A percentile compares a stretch with the other conserved stretches of the same genome.
These are phyloP conservation scores for Prolemur simus DNA, from an alignment of 2,113 vertebrate genomes.

Conservation along the genomic window DNA sequence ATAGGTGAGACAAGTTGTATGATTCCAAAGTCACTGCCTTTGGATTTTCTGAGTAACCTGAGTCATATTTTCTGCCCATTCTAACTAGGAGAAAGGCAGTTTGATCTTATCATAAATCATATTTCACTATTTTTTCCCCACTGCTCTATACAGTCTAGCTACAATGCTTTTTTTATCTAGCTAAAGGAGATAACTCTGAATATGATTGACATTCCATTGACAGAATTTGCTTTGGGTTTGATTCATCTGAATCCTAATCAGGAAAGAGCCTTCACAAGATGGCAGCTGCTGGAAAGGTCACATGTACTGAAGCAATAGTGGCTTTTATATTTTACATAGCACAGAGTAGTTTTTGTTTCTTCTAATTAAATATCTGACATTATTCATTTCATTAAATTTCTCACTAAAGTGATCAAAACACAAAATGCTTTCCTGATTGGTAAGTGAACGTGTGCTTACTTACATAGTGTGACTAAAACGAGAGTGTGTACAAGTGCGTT, in stretches of 20 bases:
- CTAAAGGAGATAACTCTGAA: constrained; percentile 25
- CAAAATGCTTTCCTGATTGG: not conserved
- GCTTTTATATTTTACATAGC: not conserved
- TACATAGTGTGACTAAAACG: not conserved
- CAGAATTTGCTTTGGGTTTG: constrained; percentile 33
- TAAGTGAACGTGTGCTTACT: not conserved
- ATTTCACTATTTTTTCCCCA: not conserved
- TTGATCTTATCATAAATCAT: constrained; percentile 20
- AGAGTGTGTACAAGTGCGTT: not conserved
- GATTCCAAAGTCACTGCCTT: not conserved
- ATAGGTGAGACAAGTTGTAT: not conserved
- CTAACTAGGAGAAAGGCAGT: not conserved
- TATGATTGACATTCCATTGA: not conserved
- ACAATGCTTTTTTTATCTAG: not conserved
- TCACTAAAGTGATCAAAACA: constrained; percentile 17
- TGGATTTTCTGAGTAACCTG: constrained; percentile 40
- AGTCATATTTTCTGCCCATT: constrained; percentile 9
- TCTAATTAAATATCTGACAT: constrained; percentile 34
- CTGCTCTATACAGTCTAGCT: not conserved
- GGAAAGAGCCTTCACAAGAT: not conserved
- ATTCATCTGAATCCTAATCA: not conserved
- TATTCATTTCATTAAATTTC: constrained; percentile 18
- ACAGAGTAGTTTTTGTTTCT: constrained; percentile 6
- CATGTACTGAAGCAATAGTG: not conserved
- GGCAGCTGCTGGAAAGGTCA: not conserved